Evolutionary conservation across 2,797 vertebrate species (phyloP).

Genomic region (Staurois parvus): DNA sequence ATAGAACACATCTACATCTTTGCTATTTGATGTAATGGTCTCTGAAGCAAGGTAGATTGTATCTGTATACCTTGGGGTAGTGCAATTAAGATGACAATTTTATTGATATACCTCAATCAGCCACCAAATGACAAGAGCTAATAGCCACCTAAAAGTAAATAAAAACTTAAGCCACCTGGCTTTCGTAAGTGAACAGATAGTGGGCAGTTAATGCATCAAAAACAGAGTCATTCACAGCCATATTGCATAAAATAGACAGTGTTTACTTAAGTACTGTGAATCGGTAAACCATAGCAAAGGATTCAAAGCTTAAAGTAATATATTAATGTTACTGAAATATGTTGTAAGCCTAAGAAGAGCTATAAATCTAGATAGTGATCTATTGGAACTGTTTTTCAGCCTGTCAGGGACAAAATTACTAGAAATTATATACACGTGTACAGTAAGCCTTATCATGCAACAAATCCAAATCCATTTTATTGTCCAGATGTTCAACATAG

Average conservation of each 20-base stretch:
- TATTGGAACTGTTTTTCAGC: neutral
- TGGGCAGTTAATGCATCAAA: neutral
- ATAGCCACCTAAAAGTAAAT: conserved; percentile 19
- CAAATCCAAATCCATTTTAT: neutral
- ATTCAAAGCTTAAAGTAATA: neutral
- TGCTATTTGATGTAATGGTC: neutral
- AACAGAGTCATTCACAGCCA: neutral
- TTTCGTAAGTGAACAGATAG: neutral
- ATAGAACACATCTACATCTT: too few relatives aligned
- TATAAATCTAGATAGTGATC: neutral
- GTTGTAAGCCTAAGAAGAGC: neutral
- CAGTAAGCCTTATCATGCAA: neutral
- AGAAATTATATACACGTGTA: neutral
- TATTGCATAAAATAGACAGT: conserved; percentile 8
- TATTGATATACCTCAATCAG: conserved; percentile 23
- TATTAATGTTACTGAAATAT: neutral
- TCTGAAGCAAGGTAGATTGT: neutral
- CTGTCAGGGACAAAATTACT: neutral
- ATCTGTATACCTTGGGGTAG: conserved; percentile 8
- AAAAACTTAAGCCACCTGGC: conserved; percentile 30
- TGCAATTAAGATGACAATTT: conserved; percentile 30
- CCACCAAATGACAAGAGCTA: neutral
- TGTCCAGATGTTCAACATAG: neutral
- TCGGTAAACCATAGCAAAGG: conserved; percentile 1
- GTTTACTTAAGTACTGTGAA: neutral